Conservation (phyloP, 2,113 vertebrate genomes). For the Ailuropoda melanoleuca region DNA sequence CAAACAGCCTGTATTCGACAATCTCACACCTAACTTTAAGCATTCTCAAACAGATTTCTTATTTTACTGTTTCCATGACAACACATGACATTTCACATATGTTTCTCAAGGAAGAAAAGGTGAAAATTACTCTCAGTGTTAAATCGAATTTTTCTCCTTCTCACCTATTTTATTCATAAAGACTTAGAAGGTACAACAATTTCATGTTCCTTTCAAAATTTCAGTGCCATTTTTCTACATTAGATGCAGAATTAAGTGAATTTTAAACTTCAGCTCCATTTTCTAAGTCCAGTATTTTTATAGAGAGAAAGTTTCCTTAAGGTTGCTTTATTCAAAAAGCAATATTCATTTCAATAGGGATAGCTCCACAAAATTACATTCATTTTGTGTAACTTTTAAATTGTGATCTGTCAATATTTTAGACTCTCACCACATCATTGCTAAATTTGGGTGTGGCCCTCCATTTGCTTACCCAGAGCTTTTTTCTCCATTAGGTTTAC, state of each 20-base stretch:
- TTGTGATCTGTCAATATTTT: background rate
- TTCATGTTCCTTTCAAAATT: conserved; percentile 58
- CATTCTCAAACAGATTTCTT: conserved; percentile 71
- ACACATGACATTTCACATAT: conserved; percentile 77
- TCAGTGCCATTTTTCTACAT: conserved; percentile 60
- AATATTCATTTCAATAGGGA: background rate
- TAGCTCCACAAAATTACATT: background rate
- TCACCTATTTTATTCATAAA: conserved; percentile 62
- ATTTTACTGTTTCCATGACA: conserved; percentile 86
- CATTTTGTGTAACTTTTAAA: conserved; percentile 1
- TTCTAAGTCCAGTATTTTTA: conserved; percentile 35
- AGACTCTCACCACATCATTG: background rate
- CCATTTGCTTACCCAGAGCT: background rate
- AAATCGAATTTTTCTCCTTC: conserved; percentile 69
- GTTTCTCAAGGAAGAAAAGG: conserved; percentile 71
- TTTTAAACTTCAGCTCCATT: background rate
- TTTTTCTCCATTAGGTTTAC: background rate
- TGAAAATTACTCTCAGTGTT: conserved; percentile 74
- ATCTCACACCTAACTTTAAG: conserved; percentile 47
- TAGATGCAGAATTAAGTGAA: conserved; percentile 27
- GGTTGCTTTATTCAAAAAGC: background rate
- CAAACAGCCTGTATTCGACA: conserved; percentile 67
- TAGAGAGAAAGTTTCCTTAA: background rate
- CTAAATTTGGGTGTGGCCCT: background rate
- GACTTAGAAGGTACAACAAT: conserved; percentile 50